Conservation (phyloP, 2,888 invertebrate genomes). For the Folsomia manolachei region DNA sequence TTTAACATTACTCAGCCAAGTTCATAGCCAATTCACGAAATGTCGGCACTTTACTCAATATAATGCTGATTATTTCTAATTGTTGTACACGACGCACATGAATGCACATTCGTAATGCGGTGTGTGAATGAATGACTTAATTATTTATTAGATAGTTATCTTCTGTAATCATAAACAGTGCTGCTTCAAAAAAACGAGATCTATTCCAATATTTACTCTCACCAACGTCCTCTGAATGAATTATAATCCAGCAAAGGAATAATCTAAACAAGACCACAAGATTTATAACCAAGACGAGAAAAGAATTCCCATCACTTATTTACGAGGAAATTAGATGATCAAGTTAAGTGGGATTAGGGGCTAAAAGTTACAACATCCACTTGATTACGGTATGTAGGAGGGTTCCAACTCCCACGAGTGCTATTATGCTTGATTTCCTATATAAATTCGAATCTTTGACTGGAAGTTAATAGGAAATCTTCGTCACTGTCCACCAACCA, state of each 20-base stretch:
- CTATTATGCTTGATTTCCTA: constrained; percentile 6
- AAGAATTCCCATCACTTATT: background rate
- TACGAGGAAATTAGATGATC: constrained; percentile 10
- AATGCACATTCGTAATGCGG: no score
- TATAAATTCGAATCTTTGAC: constrained; percentile 8
- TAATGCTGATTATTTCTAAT: background rate
- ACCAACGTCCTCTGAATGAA: no score
- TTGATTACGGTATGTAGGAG: no score
- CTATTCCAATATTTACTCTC: no score
- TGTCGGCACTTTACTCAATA: background rate
- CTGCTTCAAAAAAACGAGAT: no score
- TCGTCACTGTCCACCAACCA: background rate
- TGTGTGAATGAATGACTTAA: no score
- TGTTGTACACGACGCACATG: background rate
- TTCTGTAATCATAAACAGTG: no score
- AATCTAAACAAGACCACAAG: no score
- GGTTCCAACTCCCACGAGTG: constrained; percentile 9
- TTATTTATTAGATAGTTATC: no score
- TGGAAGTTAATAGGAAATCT: constrained; percentile 1
- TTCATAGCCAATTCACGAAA: background rate
- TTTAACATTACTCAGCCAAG: background rate
- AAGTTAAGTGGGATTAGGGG: constrained; percentile 9
- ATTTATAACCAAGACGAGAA: no score
- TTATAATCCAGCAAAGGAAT: no score
- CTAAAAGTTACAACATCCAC: constrained; percentile 8